Base-by-base conservation (phyloP, 2,888 invertebrate species). In the Molanna angustata region DNA sequence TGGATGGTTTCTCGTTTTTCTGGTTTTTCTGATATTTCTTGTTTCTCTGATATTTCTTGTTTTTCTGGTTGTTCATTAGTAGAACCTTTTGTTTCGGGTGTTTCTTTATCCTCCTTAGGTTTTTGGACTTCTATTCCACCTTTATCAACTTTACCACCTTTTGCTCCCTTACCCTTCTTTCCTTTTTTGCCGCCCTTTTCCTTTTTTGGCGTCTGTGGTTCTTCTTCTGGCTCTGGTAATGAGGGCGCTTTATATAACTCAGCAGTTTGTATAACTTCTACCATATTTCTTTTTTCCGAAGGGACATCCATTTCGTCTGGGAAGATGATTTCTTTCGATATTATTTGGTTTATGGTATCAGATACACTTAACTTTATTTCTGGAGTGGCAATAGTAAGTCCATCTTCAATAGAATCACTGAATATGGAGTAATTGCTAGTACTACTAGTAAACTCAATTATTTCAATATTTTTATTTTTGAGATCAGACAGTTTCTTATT, bases 251-350 rank as follows among this genome's bases (percentile, higher is more conserved):
- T 17, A n/a, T 21, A 21, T 16, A 47, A n/a, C 17, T 47, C 37
- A 17, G 47, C 47, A 3, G 43, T 43, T 22, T 50, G 43, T 7
- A 50, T 13, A 11, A 50, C 37, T 14, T 33, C 27, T 13, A 50
- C 27, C 42, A 50, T 40, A 6, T 13, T 17, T 4, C 9, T 39
- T 33, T 45, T 20, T 6, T 27, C 22, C 9, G 48, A 40, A 4
- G 31, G 13, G 4, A 40, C 40, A 11, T 40, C 19, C 17, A 31
- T 40, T 13, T 48, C 40, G 31, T 48, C 48, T 3, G 48, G 31
- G 19, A 11, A 40, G 11, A 48, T 17, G 4, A 18, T 17, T 4
- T 16, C 3, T 16, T 37, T 37, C 9, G 37, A 37, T 4, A 9
- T 3, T 37, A 17, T 18, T 11, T 14, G 16, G 3, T 6, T 37